Conservation (phyloP, 2,888 invertebrate species). For the Lacanobia oleracea region DNA sequence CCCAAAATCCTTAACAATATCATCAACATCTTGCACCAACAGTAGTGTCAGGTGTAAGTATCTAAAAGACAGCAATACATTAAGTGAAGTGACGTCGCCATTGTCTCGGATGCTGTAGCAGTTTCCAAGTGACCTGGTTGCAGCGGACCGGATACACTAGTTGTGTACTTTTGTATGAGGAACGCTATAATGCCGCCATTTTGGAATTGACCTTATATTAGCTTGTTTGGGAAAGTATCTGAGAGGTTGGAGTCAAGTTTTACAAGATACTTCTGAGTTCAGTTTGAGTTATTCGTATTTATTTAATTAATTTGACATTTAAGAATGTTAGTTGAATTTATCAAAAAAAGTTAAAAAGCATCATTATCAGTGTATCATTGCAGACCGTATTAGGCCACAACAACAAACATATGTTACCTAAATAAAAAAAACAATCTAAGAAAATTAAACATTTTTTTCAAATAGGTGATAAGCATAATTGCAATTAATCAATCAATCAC, state of each 20-base stretch:
- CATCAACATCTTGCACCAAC: conserved; percentile 1
- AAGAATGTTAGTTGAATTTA: too few relatives aligned
- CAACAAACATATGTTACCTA: too few relatives aligned
- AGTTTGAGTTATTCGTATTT: too few relatives aligned
- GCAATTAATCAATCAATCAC: too few relatives aligned
- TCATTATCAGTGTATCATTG: too few relatives aligned
- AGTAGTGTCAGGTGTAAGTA: conserved; percentile 50
- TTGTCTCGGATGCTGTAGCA: conserved; percentile 57
- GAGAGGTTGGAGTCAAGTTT: background rate
- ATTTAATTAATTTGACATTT: too few relatives aligned
- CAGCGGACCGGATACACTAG: conserved; percentile 48
- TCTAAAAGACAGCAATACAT: conserved; percentile 74
- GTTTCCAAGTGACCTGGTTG: conserved; percentile 77
- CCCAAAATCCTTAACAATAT: background rate
- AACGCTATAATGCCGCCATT: conserved; percentile 8
- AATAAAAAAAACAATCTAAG: too few relatives aligned
- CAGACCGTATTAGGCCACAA: too few relatives aligned
- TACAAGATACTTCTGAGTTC: background rate
- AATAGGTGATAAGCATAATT: too few relatives aligned
- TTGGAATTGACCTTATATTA: conserved; percentile 7
- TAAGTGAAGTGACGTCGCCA: conserved; percentile 72
- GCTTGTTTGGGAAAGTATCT: conserved; percentile 2
- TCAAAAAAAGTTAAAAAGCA: too few relatives aligned
- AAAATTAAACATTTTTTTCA: too few relatives aligned
- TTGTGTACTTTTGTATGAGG: conserved; percentile 48